Evolutionary conservation across 2,888 invertebrate genomes (phyloP).

Genomic region (Drosophila borborema): DNA sequence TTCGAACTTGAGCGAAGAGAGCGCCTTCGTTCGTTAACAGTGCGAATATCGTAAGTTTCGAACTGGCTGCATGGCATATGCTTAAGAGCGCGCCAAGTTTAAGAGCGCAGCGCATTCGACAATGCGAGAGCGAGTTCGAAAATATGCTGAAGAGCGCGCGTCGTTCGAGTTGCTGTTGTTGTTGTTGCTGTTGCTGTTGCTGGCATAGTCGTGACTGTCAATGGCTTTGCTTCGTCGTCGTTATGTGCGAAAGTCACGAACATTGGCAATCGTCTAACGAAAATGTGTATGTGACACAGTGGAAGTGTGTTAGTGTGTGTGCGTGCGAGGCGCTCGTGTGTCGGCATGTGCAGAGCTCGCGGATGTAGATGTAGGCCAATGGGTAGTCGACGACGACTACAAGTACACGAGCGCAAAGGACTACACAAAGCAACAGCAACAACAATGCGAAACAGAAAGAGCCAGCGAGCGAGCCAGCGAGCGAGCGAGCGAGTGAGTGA

Average conservation of each 20-base stretch:
- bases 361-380: slow-evolving; percentile 83
- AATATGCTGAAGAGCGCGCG: slow-evolving; percentile 30
- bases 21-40: slow-evolving; percentile 47
- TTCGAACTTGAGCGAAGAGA: slow-evolving; percentile 44
- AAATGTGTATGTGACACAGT: slow-evolving; percentile 15
- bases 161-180: slow-evolving; percentile 29
- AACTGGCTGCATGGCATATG: neutral
- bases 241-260: slow-evolving; percentile 66
- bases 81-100: slow-evolving; percentile 70
- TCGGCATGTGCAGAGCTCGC: slow-evolving; percentile 61
- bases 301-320: slow-evolving; percentile 7
- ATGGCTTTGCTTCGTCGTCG: slow-evolving; percentile 33
- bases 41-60: slow-evolving; percentile 65
- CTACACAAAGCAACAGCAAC: slow-evolving; percentile 43
- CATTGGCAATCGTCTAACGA: slow-evolving; percentile 28
- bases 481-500: slow-evolving; percentile 5
- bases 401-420: slow-evolving; percentile 46
- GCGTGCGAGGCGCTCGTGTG: slow-evolving; percentile 27
- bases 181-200: slow-evolving; percentile 1
- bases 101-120: slow-evolving; percentile 36
- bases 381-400: slow-evolving; percentile 71
- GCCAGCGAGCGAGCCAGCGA: neutral
- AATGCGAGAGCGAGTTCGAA: slow-evolving; percentile 64
- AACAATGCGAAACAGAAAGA: slow-evolving; percentile 11
- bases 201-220: slow-evolving; percentile 26